A percentile compares a stretch with the other conserved stretches of the same genome.
Evolutionary conservation across 64 coral and sea anemone genomes (phyloP).

Genomic region (Montipora cactus): DNA sequence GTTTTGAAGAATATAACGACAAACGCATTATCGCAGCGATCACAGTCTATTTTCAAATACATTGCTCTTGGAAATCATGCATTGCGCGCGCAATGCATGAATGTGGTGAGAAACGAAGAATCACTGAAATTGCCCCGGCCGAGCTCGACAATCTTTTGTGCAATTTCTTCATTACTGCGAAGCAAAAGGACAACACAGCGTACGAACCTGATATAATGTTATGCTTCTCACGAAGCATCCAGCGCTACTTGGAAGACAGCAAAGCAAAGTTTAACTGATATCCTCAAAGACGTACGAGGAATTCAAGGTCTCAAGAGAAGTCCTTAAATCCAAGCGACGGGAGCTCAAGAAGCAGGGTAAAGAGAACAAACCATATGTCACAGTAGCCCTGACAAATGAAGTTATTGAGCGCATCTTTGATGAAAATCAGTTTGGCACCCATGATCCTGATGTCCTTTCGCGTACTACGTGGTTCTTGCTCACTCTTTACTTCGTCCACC

Average conservation of each 20-base stretch:
- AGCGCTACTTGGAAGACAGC: background rate
- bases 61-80: too few relatives aligned
- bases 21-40: too few relatives aligned
- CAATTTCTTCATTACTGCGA: slow-evolving; percentile 16
- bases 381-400: slow-evolving; percentile 18
- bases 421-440: slow-evolving; percentile 7
- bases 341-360: background rate
- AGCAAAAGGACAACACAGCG: slow-evolving; percentile 28
- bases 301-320: slow-evolving; percentile 19
- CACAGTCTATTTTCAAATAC: too few relatives aligned
- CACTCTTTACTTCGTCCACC: slow-evolving; percentile 33
- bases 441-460: slow-evolving; percentile 7
- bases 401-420: background rate
- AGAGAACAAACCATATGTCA: slow-evolving; percentile 21
- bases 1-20: too few relatives aligned
- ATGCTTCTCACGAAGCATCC: slow-evolving; percentile 27
- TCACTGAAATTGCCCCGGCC: slow-evolving; percentile 7
- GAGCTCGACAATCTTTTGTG: slow-evolving; percentile 31
- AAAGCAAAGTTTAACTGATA: slow-evolving; percentile 1
- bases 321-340: slow-evolving; percentile 3
- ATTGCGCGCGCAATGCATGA: background rate
- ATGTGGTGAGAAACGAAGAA: slow-evolving; percentile 15
- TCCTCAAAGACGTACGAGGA: slow-evolving; percentile 36
- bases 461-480: slow-evolving; percentile 40
- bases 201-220: slow-evolving; percentile 28